A percentile compares a stretch with the other conserved stretches of the same genome.
These are phyloP conservation scores for Nephrotoma appendiculata DNA, from an alignment of 2,888 invertebrate species.

Conservation along the genomic window DNA sequence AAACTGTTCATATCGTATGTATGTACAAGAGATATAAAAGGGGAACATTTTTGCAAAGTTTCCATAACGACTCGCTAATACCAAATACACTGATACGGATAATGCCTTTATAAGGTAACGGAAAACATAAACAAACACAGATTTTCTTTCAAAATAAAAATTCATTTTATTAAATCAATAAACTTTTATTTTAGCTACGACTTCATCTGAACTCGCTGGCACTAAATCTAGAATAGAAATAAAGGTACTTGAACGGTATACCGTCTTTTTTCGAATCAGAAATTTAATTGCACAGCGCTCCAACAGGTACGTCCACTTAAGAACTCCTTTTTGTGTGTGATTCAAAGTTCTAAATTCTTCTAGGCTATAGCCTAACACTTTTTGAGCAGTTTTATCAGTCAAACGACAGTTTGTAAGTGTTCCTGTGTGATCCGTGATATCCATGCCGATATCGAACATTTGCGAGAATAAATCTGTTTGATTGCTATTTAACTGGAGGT, in stretches of 20 bases:
- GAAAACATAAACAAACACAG: neutral
- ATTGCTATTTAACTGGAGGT: neutral
- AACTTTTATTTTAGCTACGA: slow-evolving; percentile 20
- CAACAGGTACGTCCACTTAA: slow-evolving; percentile 50
- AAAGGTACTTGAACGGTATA: slow-evolving; percentile 18
- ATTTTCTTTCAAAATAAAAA: neutral
- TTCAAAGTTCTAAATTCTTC: slow-evolving; percentile 38
- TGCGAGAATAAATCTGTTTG: slow-evolving; percentile 11
- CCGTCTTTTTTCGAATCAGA: slow-evolving; percentile 20
- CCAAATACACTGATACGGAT: neutral
- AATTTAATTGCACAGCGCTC: slow-evolving; percentile 45
- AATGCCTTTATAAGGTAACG: neutral
- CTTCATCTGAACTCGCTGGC: slow-evolving; percentile 16
- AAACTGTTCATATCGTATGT: neutral
- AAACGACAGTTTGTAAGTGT: slow-evolving; percentile 43
- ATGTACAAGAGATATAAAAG: neutral
- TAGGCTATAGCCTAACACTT: slow-evolving; percentile 38
- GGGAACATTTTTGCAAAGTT: neutral
- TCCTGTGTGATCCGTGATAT: slow-evolving; percentile 54
- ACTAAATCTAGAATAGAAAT: slow-evolving; percentile 22
- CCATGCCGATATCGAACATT: slow-evolving; percentile 44
- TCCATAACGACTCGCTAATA: neutral
- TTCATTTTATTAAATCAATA: slow-evolving; percentile 17
- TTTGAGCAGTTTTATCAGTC: slow-evolving; percentile 41
- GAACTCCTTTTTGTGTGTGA: slow-evolving; percentile 35